These are phyloP conservation scores for Anthonomus grandis DNA, from an alignment of 1,140 invertebrate genomes.

Conservation along the genomic window DNA sequence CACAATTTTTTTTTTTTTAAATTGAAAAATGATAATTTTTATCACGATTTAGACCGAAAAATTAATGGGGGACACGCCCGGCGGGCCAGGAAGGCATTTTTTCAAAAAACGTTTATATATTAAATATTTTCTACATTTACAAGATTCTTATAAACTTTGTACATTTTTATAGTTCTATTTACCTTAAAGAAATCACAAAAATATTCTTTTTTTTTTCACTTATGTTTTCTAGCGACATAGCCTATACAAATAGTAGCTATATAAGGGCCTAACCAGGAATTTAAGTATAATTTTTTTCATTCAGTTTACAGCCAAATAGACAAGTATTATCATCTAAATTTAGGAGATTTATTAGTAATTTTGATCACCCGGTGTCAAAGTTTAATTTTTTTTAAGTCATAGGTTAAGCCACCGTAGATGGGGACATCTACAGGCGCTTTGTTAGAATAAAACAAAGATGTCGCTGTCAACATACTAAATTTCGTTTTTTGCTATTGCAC, in stretches of 20 bases:
- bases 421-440: neutral
- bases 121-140: conserved; percentile 46
- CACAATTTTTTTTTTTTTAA: conserved; percentile 43
- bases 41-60: conserved; percentile 29
- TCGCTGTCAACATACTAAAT: conserved; percentile 16
- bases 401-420: neutral
- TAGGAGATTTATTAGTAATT: no score
- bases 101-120: conserved; percentile 41
- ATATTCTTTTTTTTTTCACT: conserved; percentile 40
- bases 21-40: conserved; percentile 36
- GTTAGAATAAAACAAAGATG: conserved; percentile 4
- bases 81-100: conserved; percentile 49
- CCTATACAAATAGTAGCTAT: conserved; percentile 15
- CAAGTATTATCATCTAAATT: neutral
- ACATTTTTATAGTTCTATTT: conserved; percentile 44
- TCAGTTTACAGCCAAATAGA: conserved; percentile 21
- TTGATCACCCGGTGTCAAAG: neutral
- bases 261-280: conserved; percentile 12
- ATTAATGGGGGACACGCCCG: conserved; percentile 44
- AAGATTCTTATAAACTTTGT: conserved; percentile 51
- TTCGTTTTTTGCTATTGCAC: no score
- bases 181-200: conserved; percentile 50
- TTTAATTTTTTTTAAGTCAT: neutral
- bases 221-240: conserved; percentile 16
- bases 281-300: conserved; percentile 9